phyloP scores from a whole-genome alignment of 2,113 vertebrate genomes.

The Ptyas mucosa region DNA sequence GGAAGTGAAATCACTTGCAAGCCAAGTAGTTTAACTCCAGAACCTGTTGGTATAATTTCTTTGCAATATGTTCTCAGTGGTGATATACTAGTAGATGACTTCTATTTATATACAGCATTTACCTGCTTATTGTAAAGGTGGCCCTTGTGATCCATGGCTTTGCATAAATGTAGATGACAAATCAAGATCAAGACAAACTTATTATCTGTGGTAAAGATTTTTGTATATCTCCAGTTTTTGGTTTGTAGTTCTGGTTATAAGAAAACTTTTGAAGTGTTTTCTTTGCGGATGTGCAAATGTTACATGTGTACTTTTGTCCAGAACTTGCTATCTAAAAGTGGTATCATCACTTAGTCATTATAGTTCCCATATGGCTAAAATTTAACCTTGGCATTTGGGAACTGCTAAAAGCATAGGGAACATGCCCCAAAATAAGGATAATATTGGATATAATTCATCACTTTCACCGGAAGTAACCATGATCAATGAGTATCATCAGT shows the following conservation, averaged over 20 bases:
- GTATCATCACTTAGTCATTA: not conserved
- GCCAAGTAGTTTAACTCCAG: not conserved
- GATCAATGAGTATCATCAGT: not conserved
- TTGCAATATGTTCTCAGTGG: not conserved
- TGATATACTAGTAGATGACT: not conserved
- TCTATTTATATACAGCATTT: not conserved
- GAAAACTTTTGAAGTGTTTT: not conserved
- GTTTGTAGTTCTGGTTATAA: not conserved
- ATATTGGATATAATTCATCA: not conserved
- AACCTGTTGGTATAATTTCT: not conserved
- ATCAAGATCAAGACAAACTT: not conserved
- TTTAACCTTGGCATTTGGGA: too few species aligned
- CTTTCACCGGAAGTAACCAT: not conserved
- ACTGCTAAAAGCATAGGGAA: not conserved
- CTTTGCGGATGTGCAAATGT: not conserved
- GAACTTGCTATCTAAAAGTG: not conserved
- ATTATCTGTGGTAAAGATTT: not conserved
- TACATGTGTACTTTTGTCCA: not conserved
- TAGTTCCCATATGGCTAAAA: not conserved
- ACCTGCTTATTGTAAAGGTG: not conserved
- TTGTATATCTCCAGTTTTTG: not conserved
- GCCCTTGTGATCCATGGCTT: not conserved
- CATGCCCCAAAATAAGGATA: not conserved
- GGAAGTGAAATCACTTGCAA: constrained; percentile 3
- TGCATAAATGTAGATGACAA: not conserved